A percentile compares a stretch with the other conserved stretches of the same genome.
Conservation (phyloP, 92 coral and sea anemone genomes). For the Palythoa caribaeorum region DNA sequence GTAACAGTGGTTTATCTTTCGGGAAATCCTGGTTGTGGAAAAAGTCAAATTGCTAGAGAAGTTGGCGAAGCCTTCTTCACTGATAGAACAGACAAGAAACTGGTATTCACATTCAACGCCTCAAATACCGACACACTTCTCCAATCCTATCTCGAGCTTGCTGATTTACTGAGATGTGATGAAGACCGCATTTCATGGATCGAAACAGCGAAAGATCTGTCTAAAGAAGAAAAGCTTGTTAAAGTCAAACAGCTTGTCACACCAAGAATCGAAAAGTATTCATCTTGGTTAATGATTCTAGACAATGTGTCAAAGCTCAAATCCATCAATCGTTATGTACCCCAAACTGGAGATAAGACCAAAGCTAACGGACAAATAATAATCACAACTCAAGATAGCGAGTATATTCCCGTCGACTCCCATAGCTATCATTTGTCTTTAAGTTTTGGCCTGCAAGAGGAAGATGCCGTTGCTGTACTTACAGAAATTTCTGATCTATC, state of each 20-base stretch:
- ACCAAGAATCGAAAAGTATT: background rate
- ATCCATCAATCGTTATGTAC: background rate
- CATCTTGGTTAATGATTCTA: background rate
- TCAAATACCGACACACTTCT: background rate
- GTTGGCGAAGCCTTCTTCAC: background rate
- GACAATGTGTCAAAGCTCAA: background rate
- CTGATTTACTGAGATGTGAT: background rate
- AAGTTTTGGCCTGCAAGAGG: constrained; percentile 46
- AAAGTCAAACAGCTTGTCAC: background rate
- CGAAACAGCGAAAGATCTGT: background rate
- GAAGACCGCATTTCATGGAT: background rate
- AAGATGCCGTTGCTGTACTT: constrained; percentile 38
- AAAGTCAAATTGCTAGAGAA: background rate
- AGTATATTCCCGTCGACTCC: constrained; percentile 46
- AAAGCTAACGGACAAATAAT: constrained; percentile 49
- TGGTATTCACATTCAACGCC: background rate
- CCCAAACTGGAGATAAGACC: constrained; percentile 18
- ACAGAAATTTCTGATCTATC: constrained; percentile 23
- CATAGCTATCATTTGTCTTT: constrained; percentile 42
- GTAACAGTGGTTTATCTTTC: background rate
- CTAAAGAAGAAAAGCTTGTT: background rate
- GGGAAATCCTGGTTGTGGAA: background rate
- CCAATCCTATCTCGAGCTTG: background rate
- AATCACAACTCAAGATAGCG: constrained; percentile 58
- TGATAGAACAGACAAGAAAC: background rate